Conservation (phyloP, 2,888 invertebrate genomes). For the Zaprionus bogoriensis region DNA sequence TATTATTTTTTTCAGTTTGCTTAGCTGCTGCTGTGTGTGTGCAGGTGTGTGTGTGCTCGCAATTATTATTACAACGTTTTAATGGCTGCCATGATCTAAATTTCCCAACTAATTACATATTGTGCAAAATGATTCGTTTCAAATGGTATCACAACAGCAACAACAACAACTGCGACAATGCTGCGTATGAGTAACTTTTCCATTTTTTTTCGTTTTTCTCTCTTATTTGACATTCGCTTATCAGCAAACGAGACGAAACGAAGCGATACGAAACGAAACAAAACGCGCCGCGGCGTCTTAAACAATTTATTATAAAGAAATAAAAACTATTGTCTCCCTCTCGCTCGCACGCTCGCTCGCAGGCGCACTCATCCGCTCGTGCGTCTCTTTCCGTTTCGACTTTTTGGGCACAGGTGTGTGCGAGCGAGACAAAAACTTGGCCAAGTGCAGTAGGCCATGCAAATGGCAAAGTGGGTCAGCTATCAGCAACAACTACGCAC, state of each 20-base stretch:
- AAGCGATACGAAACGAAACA: constrained; percentile 21
- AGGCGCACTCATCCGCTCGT: no score
- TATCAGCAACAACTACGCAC: constrained; percentile 62
- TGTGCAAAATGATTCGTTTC: constrained; percentile 45
- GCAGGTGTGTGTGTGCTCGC: constrained; percentile 13
- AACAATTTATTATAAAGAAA: constrained; percentile 13
- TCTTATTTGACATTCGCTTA: constrained; percentile 29
- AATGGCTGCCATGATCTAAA: constrained; percentile 77
- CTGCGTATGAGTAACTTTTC: constrained; percentile 47
- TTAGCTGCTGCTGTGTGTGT: constrained; percentile 11
- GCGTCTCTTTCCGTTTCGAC: neutral
- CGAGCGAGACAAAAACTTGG: constrained; percentile 82
- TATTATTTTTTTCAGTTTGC: constrained; percentile 1
- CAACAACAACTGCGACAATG: constrained; percentile 11
- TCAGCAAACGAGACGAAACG: constrained; percentile 21
- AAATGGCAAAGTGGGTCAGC: constrained; percentile 82
- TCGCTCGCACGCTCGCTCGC: constrained; percentile 29
- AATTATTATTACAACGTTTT: constrained; percentile 64
- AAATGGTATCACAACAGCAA: constrained; percentile 20
- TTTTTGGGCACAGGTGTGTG: constrained; percentile 14
- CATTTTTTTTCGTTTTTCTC: neutral
- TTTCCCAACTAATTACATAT: constrained; percentile 71
- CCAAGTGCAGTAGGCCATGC: constrained; percentile 84
- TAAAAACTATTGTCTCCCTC: constrained; percentile 17
- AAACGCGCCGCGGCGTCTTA: constrained; percentile 13